These are phyloP conservation scores for Pachydiplax longipennis DNA, from an alignment of 2,888 invertebrate genomes.

Conservation along the genomic window DNA sequence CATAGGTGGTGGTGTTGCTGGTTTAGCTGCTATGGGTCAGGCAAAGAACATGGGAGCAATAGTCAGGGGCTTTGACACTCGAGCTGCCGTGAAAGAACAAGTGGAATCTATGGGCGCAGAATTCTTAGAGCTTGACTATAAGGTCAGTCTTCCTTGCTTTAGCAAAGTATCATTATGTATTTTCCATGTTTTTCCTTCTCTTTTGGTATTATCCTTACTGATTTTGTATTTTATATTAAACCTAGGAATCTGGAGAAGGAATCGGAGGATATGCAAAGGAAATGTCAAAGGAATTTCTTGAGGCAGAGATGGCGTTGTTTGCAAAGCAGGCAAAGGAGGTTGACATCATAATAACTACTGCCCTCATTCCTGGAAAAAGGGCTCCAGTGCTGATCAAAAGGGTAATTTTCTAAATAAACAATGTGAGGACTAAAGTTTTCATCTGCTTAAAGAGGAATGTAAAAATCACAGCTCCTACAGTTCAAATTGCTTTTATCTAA, in stretches of 20 bases:
- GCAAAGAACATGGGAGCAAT: slow-evolving; percentile 89
- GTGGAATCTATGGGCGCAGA: slow-evolving; percentile 89
- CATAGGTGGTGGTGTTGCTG: slow-evolving; percentile 90
- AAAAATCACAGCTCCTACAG: too few relatives aligned
- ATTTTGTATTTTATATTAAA: neutral
- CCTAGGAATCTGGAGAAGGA: slow-evolving; percentile 73
- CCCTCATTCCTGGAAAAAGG: slow-evolving; percentile 85
- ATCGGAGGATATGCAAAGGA: slow-evolving; percentile 84
- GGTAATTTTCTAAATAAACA: slow-evolving; percentile 60
- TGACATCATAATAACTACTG: slow-evolving; percentile 88
- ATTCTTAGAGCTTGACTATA: slow-evolving; percentile 79
- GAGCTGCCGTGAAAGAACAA: slow-evolving; percentile 83
- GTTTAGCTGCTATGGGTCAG: slow-evolving; percentile 84
- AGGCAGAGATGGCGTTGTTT: slow-evolving; percentile 84
- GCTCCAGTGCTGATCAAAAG: slow-evolving; percentile 82
- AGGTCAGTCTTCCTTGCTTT: slow-evolving; percentile 61
- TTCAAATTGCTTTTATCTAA: too few relatives aligned
- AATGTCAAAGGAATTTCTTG: slow-evolving; percentile 85
- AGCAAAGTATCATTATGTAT: neutral
- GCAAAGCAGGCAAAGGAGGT: slow-evolving; percentile 86
- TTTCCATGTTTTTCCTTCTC: neutral
- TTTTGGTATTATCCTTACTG: neutral
- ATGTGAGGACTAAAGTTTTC: neutral
- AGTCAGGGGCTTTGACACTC: slow-evolving; percentile 86
- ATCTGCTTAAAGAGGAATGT: too few relatives aligned